Evolutionary conservation across 2,113 vertebrate species (phyloP), one percentile per base, ranked within the genome.

Genomic region (Indicator indicator): DNA sequence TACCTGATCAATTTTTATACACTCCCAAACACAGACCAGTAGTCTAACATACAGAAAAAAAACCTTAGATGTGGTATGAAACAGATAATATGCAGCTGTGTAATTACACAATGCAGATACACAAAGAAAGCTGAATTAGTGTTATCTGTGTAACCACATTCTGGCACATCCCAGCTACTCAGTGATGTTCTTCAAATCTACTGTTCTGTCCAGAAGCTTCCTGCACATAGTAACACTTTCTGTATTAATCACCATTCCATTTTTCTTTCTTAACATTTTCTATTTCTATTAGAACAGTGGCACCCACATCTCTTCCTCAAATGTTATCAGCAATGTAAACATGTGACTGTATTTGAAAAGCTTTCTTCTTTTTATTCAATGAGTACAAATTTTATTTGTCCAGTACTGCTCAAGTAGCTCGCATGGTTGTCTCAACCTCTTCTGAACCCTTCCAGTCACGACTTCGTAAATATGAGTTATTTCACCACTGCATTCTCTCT

Each of bases 341-440:
- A 46, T 1, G 7, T 11, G 46, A 30, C 76, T 36, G 26, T 59
- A 67, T 23, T 50, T 59, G 16, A 92, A 90, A 86, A 59, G 6
- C 9, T 32, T 33, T 55, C 9, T 36, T 67, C 13, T 44, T 83
- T 62, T 84, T 28, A 44, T 73, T 72, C 73, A 56, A 70, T 1
- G 0, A 3, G 5, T 21, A 75, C 0, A 0, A 55, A 67, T 65
- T 78, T 64, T 21, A 72, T 82, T 50, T 63, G 30, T n/a, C 21
- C 33, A 73, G 6, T n/a, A 42, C 16, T 3, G 7, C 42, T 65
- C 46, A 89, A 38, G 21, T 50, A 52, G 58, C 24, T 44, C 36
- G n/a, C 18, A 26, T 3, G 2, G 36, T 13, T 62, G 36, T 56
- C 21, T 32, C 59, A 30, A 52, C 9, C 28, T 79, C 15, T 19